These are phyloP conservation scores for Orius insidiosus DNA, from an alignment of 1,140 invertebrate genomes.

Conservation along the genomic window DNA sequence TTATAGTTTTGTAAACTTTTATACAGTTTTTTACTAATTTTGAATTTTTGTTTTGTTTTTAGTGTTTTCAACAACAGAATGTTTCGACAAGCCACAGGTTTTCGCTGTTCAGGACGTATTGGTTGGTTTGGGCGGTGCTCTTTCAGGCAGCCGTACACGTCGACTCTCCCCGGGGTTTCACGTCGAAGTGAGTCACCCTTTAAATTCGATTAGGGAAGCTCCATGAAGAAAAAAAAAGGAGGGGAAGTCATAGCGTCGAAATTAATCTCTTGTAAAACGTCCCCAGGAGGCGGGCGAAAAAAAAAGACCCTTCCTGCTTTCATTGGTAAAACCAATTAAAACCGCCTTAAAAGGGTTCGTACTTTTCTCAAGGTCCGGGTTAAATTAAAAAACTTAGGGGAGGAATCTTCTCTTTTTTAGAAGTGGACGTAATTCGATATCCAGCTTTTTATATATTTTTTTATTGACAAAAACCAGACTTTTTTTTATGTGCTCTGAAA, in stretches of 20 bases:
- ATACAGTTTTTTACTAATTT: too few relatives aligned
- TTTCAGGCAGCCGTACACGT: constrained; percentile 95
- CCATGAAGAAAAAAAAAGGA: too few relatives aligned
- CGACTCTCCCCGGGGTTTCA: constrained; percentile 85
- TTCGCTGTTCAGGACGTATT: constrained; percentile 90
- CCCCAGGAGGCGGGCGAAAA: too few relatives aligned
- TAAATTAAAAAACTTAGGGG: too few relatives aligned
- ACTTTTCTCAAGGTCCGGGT: too few relatives aligned
- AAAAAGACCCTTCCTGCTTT: too few relatives aligned
- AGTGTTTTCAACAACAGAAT: constrained; percentile 19
- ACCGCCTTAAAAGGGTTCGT: background rate
- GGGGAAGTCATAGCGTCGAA: too few relatives aligned
- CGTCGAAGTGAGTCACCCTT: constrained; percentile 40
- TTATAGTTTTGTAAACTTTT: too few relatives aligned
- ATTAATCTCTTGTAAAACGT: too few relatives aligned
- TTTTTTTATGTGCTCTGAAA: background rate
- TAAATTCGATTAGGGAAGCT: too few relatives aligned
- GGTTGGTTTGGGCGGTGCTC: constrained; percentile 99
- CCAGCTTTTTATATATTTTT: background rate
- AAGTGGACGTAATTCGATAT: background rate
- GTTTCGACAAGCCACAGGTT: constrained; percentile 61
- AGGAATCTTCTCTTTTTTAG: too few relatives aligned
- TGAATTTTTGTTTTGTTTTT: too few relatives aligned
- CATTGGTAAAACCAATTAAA: constrained; percentile 4
- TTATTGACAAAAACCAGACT: background rate